phyloP scores from a whole-genome alignment of 2,888 invertebrate genomes.

The Torymus aiolomorphi region DNA sequence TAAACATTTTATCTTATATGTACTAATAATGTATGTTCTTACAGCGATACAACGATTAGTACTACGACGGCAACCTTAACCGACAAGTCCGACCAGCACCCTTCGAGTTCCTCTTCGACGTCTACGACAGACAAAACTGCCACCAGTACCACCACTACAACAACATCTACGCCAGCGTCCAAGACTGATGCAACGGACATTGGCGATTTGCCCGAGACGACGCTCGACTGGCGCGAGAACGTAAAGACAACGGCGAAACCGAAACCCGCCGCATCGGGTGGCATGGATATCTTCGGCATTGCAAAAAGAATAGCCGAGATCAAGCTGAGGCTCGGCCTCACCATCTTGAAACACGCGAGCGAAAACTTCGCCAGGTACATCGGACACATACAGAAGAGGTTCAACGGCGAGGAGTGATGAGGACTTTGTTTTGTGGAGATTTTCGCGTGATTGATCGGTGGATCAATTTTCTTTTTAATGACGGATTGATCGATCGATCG shows the following conservation, averaged over 20 bases:
- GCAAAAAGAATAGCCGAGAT: slow-evolving; percentile 82
- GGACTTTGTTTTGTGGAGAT: background rate
- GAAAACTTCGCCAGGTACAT: slow-evolving; percentile 82
- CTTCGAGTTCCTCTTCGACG: no score
- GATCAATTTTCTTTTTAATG: slow-evolving; percentile 24
- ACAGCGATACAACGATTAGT: background rate
- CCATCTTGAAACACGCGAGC: slow-evolving; percentile 82
- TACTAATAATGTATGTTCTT: background rate
- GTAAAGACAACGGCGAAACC: slow-evolving; percentile 60
- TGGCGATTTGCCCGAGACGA: slow-evolving; percentile 60
- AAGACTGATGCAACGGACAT: slow-evolving; percentile 49
- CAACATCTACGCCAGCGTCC: slow-evolving; percentile 48
- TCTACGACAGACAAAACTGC: slow-evolving; percentile 26
- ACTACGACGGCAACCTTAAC: slow-evolving; percentile 34
- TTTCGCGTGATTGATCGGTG: background rate
- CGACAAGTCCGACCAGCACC: slow-evolving; percentile 20
- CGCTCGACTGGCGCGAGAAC: slow-evolving; percentile 60
- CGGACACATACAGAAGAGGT: slow-evolving; percentile 78
- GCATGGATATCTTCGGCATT: slow-evolving; percentile 77
- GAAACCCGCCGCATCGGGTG: slow-evolving; percentile 49
- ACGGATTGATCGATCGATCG: slow-evolving; percentile 9
- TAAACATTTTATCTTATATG: no score
- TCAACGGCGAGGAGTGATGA: slow-evolving; percentile 65
- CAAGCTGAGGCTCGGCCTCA: slow-evolving; percentile 82
- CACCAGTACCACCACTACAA: slow-evolving; percentile 33